Evolutionary conservation across 2,113 vertebrate genomes (phyloP).

Genomic region (human (Homo sapiens)): DNA sequence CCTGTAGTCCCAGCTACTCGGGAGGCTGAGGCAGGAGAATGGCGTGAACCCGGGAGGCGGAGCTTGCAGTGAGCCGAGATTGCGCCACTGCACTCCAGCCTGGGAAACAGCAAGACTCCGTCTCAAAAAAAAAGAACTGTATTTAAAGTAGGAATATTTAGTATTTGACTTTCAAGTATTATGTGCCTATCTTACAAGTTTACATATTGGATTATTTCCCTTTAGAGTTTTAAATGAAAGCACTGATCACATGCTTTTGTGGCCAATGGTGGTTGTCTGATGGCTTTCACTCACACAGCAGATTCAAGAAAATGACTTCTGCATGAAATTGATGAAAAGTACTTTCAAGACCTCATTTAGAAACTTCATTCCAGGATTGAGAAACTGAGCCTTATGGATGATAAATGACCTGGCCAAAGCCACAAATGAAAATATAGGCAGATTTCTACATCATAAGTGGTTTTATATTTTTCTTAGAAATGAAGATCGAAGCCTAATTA

Average conservation of each 20-base stretch:
- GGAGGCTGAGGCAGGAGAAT: no score
- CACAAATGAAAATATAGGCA: not conserved
- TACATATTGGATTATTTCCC: not conserved
- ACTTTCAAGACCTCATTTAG: not conserved
- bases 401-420: not conserved
- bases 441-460: not conserved
- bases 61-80: no score
- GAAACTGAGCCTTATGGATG: not conserved
- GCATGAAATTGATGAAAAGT: not conserved
- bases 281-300: not conserved
- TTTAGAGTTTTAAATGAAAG: constrained; percentile 20
- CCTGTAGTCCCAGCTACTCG: no score
- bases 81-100: no score
- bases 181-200: not conserved
- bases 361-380: not conserved
- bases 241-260: not conserved
- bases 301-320: not conserved
- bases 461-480: constrained; percentile 19
- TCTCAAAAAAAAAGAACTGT: not conserved
- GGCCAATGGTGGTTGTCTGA: not conserved
- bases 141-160: constrained; percentile 3
- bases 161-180: not conserved
- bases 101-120: no score
- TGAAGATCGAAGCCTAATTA: constrained; percentile 9
- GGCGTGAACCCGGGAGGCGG: no score